These are phyloP conservation scores for Sipha maydis DNA, from an alignment of 2,888 invertebrate species.

Conservation along the genomic window DNA sequence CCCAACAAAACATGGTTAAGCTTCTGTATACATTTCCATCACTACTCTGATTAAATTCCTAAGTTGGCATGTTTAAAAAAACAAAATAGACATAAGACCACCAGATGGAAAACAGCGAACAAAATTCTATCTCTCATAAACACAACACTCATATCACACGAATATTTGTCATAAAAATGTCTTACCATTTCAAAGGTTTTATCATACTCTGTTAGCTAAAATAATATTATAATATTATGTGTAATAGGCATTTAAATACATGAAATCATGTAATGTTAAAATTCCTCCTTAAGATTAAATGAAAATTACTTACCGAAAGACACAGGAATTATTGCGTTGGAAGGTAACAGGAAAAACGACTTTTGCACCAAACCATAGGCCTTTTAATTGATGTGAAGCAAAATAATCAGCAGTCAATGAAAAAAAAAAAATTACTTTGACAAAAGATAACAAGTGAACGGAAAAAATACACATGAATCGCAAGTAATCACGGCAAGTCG, in stretches of 20 bases:
- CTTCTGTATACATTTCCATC: neutral
- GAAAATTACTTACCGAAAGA: neutral
- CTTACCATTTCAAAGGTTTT: slow-evolving; percentile 31
- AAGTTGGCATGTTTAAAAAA: neutral
- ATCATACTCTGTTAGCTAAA: slow-evolving; percentile 29
- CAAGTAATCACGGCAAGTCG: neutral
- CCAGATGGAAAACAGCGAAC: neutral
- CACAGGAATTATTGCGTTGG: neutral
- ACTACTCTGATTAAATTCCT: neutral
- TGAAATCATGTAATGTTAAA: neutral
- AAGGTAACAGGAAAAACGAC: neutral
- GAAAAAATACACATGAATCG: neutral
- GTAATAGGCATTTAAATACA: neutral
- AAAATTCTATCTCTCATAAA: neutral
- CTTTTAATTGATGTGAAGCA: too few relatives aligned
- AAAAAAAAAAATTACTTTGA: too few relatives aligned
- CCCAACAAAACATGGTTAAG: slow-evolving; percentile 73
- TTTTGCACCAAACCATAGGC: neutral
- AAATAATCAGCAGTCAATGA: too few relatives aligned
- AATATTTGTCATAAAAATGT: neutral
- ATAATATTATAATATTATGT: neutral
- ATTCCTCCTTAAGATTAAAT: neutral
- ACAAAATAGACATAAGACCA: neutral
- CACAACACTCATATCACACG: neutral
- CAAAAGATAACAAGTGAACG: neutral